Conservation (phyloP, 2,797 vertebrate genomes). For the Phalanger gymnotis region DNA sequence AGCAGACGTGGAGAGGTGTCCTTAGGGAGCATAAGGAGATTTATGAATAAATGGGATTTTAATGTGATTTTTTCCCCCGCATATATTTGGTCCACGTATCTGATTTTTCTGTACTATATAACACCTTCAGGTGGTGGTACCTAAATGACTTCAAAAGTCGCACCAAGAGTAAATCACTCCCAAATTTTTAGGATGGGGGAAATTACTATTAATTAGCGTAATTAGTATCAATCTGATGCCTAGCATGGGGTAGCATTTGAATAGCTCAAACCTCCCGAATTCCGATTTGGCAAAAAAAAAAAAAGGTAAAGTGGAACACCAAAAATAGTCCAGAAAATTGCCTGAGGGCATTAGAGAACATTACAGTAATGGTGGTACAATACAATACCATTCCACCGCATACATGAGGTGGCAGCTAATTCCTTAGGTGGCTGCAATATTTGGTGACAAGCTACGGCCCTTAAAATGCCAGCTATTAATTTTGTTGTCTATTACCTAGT, state of each 20-base stretch:
- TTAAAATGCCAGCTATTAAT: conserved; percentile 78
- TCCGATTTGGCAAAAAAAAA: conserved; percentile 75
- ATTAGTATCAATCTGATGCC: conserved; percentile 80
- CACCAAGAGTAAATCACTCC: conserved; percentile 78
- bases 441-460: conserved; percentile 72
- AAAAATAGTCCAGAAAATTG: conserved; percentile 74
- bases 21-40: conserved; percentile 46
- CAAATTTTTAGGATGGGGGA: conserved; percentile 72
- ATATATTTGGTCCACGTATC: conserved; percentile 46
- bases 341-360: conserved; percentile 49
- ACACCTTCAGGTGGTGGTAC: conserved; percentile 75
- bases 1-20: conserved; percentile 53
- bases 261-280: conserved; percentile 75
- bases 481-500: conserved; percentile 76
- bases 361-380: conserved; percentile 56
- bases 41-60: conserved; percentile 65
- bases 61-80: conserved; percentile 8
- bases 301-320: conserved; percentile 73
- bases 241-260: conserved; percentile 75
- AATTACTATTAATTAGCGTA: conserved; percentile 79
- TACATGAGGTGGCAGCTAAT: conserved; percentile 63
- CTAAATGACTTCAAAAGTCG: conserved; percentile 73
- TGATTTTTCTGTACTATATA: conserved; percentile 54
- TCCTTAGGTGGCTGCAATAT: conserved; percentile 43
- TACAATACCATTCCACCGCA: conserved; percentile 57